Evolutionary conservation across 2,797 vertebrate species (phyloP), one percentile per base, ranked within the genome.

Genomic region (Anguilla megastoma): DNA sequence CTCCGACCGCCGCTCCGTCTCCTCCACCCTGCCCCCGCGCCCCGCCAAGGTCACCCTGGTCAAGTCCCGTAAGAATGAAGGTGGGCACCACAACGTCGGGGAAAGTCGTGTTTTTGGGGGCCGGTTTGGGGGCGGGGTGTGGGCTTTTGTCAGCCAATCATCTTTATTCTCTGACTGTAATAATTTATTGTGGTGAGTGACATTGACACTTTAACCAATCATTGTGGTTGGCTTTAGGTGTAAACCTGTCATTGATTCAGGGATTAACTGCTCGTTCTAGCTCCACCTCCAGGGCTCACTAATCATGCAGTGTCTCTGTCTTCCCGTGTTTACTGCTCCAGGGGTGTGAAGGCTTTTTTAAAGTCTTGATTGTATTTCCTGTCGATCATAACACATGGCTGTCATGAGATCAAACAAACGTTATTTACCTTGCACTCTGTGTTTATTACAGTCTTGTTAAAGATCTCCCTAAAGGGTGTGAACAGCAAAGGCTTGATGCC

Each of bases 61-160:
- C 93, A 99, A 99, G 89, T 99, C 98, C 0, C 97, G 98, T 90
- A 99, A 99, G 90, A 99, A 98, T 93, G 98, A 99, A 99, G 98
- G 98, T 99, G 96, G 94, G 95, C 93, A 93, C 95, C 95, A 92
- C 92, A 92, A 95, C 92, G 92, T 94, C 84, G 88, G 90, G 50
- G 84, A 54, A 8, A 95, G 89, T 96, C 95, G 0, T 9, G 1
- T 84, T 54, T 52, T 0, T 21, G 3, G 74, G 30, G 18, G 79
- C 9, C 0, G 41, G 3, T 45, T 45, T 45, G 41, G 41, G 41
- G 33, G 36, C 6, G 5, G 33, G 36, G 3, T 8, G 6, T 21
- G 36, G 16, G 18, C 41, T 21, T 80, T 18, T 8, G 41, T 33
- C 10, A 76, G 9, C 16, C 33, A 27, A 69, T 69, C n/a, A 27